Evolutionary conservation across 2,888 invertebrate species (phyloP).

Genomic region (Megamerina dolium): DNA sequence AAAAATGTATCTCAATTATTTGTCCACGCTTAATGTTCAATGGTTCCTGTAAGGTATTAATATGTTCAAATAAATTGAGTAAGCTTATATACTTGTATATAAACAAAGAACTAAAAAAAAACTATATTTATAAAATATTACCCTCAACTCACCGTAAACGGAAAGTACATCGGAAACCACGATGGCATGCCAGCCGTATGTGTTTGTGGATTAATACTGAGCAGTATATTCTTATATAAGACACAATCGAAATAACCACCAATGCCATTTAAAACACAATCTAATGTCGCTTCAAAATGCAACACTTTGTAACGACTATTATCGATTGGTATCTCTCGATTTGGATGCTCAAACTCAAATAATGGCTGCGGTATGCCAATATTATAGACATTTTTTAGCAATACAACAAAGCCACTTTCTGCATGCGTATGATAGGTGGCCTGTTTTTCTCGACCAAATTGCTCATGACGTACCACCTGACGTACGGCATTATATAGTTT

Average conservation of each 20-base stretch:
- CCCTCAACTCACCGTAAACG: slow-evolving; percentile 61
- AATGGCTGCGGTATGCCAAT: slow-evolving; percentile 50
- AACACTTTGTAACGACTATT: slow-evolving; percentile 69
- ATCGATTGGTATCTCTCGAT: slow-evolving; percentile 58
- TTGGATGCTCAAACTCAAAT: slow-evolving; percentile 90
- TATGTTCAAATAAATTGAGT: background rate
- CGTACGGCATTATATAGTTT: slow-evolving; percentile 76
- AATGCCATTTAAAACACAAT: slow-evolving; percentile 86
- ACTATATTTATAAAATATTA: background rate
- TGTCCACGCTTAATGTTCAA: slow-evolving; percentile 62
- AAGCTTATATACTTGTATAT: background rate
- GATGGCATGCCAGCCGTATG: slow-evolving; percentile 91
- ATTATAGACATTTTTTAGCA: slow-evolving; percentile 50
- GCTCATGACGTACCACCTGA: slow-evolving; percentile 28
- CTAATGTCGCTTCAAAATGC: slow-evolving; percentile 64
- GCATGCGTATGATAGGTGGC: slow-evolving; percentile 42
- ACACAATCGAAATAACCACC: slow-evolving; percentile 91
- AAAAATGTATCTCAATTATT: slow-evolving; percentile 72
- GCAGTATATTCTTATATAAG: slow-evolving; percentile 73
- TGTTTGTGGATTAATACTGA: slow-evolving; percentile 86
- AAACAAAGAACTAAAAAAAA: background rate
- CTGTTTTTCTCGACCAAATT: slow-evolving; percentile 27
- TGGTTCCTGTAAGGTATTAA: slow-evolving; percentile 34
- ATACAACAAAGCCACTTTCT: slow-evolving; percentile 90
- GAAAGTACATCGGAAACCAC: slow-evolving; percentile 97